Evolutionary conservation across 2,797 vertebrate species (phyloP), one percentile per base, ranked within the genome.

Genomic region (Hylomyscus alleni): DNA sequence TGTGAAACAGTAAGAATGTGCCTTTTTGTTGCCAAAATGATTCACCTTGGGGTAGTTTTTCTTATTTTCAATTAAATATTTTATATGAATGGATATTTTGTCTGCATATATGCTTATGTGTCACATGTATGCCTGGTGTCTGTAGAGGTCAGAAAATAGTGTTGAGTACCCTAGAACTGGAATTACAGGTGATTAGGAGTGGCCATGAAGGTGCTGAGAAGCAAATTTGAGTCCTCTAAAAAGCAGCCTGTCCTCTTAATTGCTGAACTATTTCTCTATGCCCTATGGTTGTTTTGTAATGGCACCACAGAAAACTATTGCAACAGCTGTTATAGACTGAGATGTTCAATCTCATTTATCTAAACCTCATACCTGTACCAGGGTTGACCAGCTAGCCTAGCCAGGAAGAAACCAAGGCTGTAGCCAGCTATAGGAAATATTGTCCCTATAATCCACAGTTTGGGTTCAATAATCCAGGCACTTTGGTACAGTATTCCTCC

Each of bases 401-500:
- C 99, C 94, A 99, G 90, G 10, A 99, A 0, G 97, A 99, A 99
- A 1, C 99, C 99, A 52, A 99, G 95, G 20, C 94, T 5, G 37
- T 99, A 99, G 4, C 99, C 99, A 22, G 99, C 98, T 2, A 99
- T 98, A 15, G 99, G 99, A 98, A 99, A 99, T 98, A 99, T 97
- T 1, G 99, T 98, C 60, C 99, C 99, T 87, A 99, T 99, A 89
- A 99, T 98, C 99, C 99, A 99, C 17, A 99, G 97, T 29, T 99
- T 97, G 17, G 99, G 99, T 56, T 98, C 9, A 40, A 99, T 99
- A 93, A 20, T 84, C 99, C 99, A 99, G 87, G 99, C 99, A 12
- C 99, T 99, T 98, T 98, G 98, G 98, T 99, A 99, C 13, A 99
- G 98, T 92, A 99, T 97, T 26, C 99, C 99, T 47, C 99, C 99